Base-by-base conservation (phyloP, 2,888 invertebrate species). In the Gandaritis pyraliata region DNA sequence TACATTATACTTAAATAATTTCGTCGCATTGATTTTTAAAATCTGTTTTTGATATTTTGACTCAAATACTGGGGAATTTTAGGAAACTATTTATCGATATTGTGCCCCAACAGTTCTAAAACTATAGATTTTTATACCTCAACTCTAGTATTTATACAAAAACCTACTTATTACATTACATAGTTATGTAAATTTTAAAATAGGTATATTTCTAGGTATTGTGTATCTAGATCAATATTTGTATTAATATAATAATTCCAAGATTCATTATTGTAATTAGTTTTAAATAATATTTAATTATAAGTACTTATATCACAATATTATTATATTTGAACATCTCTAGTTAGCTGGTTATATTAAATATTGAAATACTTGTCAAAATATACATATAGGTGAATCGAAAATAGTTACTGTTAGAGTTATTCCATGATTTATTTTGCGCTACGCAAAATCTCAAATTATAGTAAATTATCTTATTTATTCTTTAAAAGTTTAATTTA, bases 81-180 rank as follows among this genome's bases (percentile, higher is more conserved):
- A 50, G 53, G 29, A 45, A 55, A 43, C 33, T 58, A 29, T 54
- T 49, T 45, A 56, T 49, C 13, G 13, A 33, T 58, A 13, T 63
- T 51, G 13, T 63, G 52, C 47, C 61, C 62, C 62, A 58, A 39
- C 50, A 46, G 41, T 47, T 16, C 13, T 29, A 47, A 43, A 48
- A 47, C 43, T 52, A 57, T 59, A 39, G 36, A 45, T 23, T 58
- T 59, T 47, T 57, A 53, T 53, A 46, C 50, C 39, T 54, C 47
- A 55, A 10, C 43, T 50, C 8, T 51, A 36, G 33, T 58, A 48
- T 16, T 16, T 53, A 58, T 51, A 55, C 43, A 49, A 29, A 38
- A 18, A 52, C 29, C 49, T 45, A 46, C 46, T n/a, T 47, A 57
- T 39, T 52, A 38, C 51, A 16, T 49, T 59, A 59, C 53, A 33